Base-by-base conservation (phyloP, 2,888 invertebrate species). In the Drosophila picticornis region DNA sequence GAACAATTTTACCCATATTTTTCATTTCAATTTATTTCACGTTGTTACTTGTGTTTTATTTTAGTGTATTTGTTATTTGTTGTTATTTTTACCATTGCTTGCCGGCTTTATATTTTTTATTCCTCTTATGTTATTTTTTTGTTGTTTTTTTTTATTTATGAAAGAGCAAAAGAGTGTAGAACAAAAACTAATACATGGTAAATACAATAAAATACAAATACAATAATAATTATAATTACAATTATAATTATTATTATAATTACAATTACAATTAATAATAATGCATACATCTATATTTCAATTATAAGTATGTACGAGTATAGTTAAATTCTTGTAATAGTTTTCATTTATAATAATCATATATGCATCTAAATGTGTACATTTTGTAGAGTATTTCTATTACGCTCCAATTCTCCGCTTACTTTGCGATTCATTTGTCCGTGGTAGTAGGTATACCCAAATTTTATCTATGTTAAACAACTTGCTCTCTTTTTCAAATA, bases 131-230 rank as follows among this genome's bases (percentile, higher is more conserved):
- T 64, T 79, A 74, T 84, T 75, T 70, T 76, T 58, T 78, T 63
- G 71, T 75, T 81, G 74, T 77, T 67, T 73, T 71, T 77, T 80
- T 84, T 89, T 81, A 83, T 90, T 89, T 84, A 90, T 90, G 84
- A 90, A 91, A 92, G 90, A 91, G 91, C 88, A 91, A 91, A 91
- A 91, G 90, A 91, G 88, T 88, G 84, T 90, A 66, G 91, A 92
- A 91, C 89, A 92, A 92, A 91, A 92, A 91, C 91, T 92, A 92
- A 91, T 90, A 91, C 90, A 79, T 63, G 52, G 57, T 63, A 72
- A 72, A 85, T 90, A 90, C 84, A 90, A 90, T 90, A 87, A 90
- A 91, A 91, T 91, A 91, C 91, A 91, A 91, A 91, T 91, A 86
- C 85, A 90, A 91, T 90, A 88, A 91, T 88, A 90, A 90, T 84